Evolutionary conservation across 2,113 vertebrate genomes (phyloP), one percentile per base, ranked within the genome.

Genomic region (Platichthys flesus): DNA sequence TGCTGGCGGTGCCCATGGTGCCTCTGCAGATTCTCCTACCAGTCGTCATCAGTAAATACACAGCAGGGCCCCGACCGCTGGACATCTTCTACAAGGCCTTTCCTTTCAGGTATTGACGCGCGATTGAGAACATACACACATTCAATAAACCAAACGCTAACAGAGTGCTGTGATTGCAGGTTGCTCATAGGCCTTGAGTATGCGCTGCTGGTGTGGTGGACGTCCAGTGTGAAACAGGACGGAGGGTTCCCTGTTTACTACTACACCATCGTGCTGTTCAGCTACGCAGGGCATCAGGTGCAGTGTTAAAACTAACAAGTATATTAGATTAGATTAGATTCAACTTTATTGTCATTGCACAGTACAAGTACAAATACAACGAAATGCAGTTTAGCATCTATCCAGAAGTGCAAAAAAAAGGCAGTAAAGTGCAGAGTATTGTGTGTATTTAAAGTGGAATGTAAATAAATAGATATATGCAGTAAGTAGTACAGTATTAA

Each of bases 1-100:
- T 99, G 71, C 82, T 99, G 76, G 98, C 97, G 0, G 97, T 99
- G 76, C 98, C 98, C 15, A 97, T 99, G 97, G 98, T 99, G 71
- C 98, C 98, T 62, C 76, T 99, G 45, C 98, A 99, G 92, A 99
- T 99, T 74, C 90, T 99, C 15, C 21, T 99, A 57, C 98, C 98
- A 14, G 77, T 99, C 67, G 72, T 98, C 70, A 99, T 99, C 93
- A 99, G 97, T 94, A 98, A 95, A 86, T 99, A 99, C 90, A 99
- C 98, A 9, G 97, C 98, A 0, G 98, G 98, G 2, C 97, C 97
- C 45, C 91, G 96, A 73, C 98, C 98, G 4, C 93, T 99, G 28
- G 95, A 98, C 67, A 76, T 98, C 0, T 99, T 98, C 91, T 97
- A 97, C 91, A 98, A 96, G 94, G 97, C 98, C 49, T 99, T 98